Evolutionary conservation across 2,113 vertebrate genomes (phyloP).

Genomic region (Sardina pilchardus): DNA sequence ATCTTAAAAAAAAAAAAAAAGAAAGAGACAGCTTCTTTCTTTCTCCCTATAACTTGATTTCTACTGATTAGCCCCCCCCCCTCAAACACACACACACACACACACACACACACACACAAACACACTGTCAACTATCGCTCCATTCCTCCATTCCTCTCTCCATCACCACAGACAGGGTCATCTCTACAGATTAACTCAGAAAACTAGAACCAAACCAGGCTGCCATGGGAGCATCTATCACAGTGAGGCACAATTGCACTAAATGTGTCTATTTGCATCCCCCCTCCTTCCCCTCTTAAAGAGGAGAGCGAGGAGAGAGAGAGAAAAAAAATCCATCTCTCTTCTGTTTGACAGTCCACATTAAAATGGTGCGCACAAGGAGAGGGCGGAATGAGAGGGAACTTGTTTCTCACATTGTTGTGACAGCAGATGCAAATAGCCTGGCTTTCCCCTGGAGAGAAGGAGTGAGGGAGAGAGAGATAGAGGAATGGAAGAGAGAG

Average conservation of each 20-base stretch:
- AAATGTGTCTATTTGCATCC: slow-evolving; percentile 66
- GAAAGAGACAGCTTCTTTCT: neutral
- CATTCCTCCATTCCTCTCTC: slow-evolving; percentile 27
- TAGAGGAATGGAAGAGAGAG: slow-evolving; percentile 47
- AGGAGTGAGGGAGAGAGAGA: slow-evolving; percentile 26
- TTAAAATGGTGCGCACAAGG: slow-evolving; percentile 60
- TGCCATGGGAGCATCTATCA: slow-evolving; percentile 59
- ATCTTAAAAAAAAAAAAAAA: neutral
- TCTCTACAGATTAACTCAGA: slow-evolving; percentile 65
- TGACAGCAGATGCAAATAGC: slow-evolving; percentile 74
- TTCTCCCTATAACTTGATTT: neutral
- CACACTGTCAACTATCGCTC: neutral
- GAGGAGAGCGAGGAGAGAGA: slow-evolving; percentile 38
- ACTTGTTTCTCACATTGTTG: slow-evolving; percentile 72
- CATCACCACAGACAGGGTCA: slow-evolving; percentile 57
- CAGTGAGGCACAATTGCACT: slow-evolving; percentile 58
- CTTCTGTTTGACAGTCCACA: slow-evolving; percentile 68
- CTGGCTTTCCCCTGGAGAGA: slow-evolving; percentile 56
- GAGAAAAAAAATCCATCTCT: slow-evolving; percentile 65
- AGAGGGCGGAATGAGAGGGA: slow-evolving; percentile 56
- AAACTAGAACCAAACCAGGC: slow-evolving; percentile 54
- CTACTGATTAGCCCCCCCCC: slow-evolving; percentile 18
- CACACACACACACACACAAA: slow-evolving; percentile 2
- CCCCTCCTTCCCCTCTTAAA: neutral
- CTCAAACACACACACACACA: neutral